phyloP scores from a whole-genome alignment of 2,888 invertebrate genomes.

The Agriotes lineatus region DNA sequence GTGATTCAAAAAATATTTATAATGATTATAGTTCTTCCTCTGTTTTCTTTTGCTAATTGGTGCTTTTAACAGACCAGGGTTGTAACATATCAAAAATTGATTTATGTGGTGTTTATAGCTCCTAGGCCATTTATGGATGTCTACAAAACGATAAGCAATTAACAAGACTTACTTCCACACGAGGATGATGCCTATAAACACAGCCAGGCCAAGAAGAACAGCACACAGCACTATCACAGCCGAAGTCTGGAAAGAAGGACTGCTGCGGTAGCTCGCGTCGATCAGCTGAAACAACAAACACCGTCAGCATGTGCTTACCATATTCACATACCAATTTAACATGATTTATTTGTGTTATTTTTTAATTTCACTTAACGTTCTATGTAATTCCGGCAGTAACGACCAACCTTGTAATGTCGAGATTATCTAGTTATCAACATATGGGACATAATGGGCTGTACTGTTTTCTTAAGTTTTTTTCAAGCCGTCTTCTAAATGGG shows the following conservation, averaged over 20 bases:
- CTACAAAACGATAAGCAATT: neutral
- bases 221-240: constrained; percentile 88
- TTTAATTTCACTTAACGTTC: constrained; percentile 21
- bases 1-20: no score
- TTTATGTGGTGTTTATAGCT: no score
- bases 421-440: no score
- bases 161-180: constrained; percentile 88
- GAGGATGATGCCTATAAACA: constrained; percentile 84
- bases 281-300: constrained; percentile 79
- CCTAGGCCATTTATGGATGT: neutral
- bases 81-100: no score
- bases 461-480: no score
- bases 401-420: no score
- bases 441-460: no score
- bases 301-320: constrained; percentile 31
- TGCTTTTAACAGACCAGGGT: no score
- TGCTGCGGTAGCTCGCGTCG: constrained; percentile 89
- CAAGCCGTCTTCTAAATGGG: no score
- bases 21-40: no score
- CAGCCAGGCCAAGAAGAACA: constrained; percentile 80
- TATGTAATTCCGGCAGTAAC: neutral
- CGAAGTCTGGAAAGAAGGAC: constrained; percentile 86
- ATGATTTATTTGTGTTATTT: constrained; percentile 30
- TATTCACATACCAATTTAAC: constrained; percentile 31
- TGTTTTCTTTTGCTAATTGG: no score